Base-by-base conservation (phyloP, 2,888 invertebrate genomes). In the Drosophila mettleri region DNA sequence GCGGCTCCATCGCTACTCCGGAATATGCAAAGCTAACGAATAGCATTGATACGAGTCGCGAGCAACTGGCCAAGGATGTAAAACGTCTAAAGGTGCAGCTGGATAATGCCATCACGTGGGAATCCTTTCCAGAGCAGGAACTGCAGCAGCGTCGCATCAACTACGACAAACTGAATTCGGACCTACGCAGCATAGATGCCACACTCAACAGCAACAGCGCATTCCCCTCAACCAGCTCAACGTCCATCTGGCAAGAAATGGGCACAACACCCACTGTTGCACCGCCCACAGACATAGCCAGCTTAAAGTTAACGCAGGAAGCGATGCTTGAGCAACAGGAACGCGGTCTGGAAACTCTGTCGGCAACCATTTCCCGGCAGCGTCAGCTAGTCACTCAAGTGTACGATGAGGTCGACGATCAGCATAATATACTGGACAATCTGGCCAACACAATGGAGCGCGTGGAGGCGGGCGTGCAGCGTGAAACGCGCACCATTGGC, bases 351-450 rank as follows among this genome's bases (percentile, higher is more conserved):
- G 96, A 97, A 66, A 94, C 94, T 55, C 92, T 97, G 46, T 95
- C 96, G 1, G 94, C 95, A 89, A 95, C 96, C 6, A 95, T 97
- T 63, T 94, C 95, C 0, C 93, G 96, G 7, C 97, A 97, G 89
- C 96, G 96, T 84, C 93, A 95, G 79, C 94, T 97, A 85, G 96
- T 96, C 8, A 92, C 94, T 48, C 95, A 94, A 49, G 95, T 97
- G 77, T 95, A 95, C 12, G 93, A 93, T 83, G 97, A 97, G 93
- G 96, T 97, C 0, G 95, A 95, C 83, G 92, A 94, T 74, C 97
- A 97, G 86, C 96, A 96, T 93, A 96, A 95, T 87, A 94, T 97
- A 62, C 93, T 97, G 71, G 96, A 96, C 85, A 96, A 95, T 90
- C 93, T 97, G 70, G 94, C 94, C 1, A 95, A 95, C 67, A 95